Conservation (phyloP, 1,140 invertebrate species). For the Octopus sinensis region DNA sequence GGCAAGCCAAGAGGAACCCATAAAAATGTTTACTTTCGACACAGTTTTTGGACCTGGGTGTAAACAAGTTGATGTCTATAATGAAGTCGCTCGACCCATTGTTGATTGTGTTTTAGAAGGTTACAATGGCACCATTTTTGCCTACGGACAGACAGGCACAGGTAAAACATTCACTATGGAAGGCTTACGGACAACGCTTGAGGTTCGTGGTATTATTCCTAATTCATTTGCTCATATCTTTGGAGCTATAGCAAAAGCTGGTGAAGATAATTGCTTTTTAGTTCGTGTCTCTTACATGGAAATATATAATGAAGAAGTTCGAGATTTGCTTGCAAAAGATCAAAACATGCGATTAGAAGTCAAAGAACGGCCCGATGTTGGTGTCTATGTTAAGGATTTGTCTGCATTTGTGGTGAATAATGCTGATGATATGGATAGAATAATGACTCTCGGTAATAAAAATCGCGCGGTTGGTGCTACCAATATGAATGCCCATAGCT, state of each 20-base stretch:
- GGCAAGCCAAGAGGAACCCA: conserved; percentile 55
- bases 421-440: conserved; percentile 76
- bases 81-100: conserved; percentile 80
- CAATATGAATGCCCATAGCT: conserved; percentile 74
- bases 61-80: conserved; percentile 83
- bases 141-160: conserved; percentile 62
- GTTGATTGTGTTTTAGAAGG: conserved; percentile 90
- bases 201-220: conserved; percentile 61
- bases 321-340: conserved; percentile 88
- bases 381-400: conserved; percentile 79
- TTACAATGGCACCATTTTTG: conserved; percentile 78
- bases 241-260: conserved; percentile 67
- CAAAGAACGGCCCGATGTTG: conserved; percentile 76
- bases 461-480: conserved; percentile 69
- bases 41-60: conserved; percentile 58
- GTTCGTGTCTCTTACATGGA: conserved; percentile 93
- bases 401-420: conserved; percentile 75
- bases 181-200: conserved; percentile 62
- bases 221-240: conserved; percentile 63
- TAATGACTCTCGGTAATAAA: conserved; percentile 80
- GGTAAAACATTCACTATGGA: conserved; percentile 57
- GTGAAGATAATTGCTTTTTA: conserved; percentile 70
- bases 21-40: conserved; percentile 90
- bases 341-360: conserved; percentile 66
- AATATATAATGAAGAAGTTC: conserved; percentile 95